These are phyloP conservation scores for Columba guinea DNA, from an alignment of 2,797 vertebrate species.

Conservation along the genomic window DNA sequence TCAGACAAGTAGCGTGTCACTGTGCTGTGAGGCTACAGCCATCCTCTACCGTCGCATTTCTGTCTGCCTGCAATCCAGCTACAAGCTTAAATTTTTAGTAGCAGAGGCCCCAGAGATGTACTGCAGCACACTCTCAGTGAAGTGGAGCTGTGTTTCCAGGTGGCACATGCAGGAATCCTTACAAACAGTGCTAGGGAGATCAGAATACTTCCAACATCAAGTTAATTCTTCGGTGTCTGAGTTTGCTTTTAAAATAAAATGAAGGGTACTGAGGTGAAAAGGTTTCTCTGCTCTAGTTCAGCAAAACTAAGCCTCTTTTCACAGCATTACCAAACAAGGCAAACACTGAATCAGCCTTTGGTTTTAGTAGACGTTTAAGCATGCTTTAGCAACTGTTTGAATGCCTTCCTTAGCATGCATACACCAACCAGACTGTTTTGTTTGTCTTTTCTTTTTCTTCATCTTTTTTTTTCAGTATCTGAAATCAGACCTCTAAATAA, in stretches of 20 bases:
- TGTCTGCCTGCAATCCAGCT: not conserved
- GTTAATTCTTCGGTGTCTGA: not conserved
- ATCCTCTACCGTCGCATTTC: rapidly evolving
- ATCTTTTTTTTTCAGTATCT: not conserved
- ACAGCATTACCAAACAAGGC: slow-evolving; percentile 14
- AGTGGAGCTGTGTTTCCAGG: not conserved
- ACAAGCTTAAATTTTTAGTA: not conserved
- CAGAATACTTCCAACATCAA: not conserved
- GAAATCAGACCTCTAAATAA: not conserved
- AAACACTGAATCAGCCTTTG: not conserved
- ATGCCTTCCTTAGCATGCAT: not conserved
- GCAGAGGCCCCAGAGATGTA: not conserved
- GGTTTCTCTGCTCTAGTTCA: not conserved
- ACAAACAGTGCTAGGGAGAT: not conserved
- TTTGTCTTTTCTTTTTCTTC: not conserved
- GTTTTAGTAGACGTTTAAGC: not conserved
- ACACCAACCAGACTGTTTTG: not conserved
- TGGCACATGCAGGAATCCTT: rapidly evolving
- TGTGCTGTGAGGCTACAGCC: not conserved
- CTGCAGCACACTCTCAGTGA: rapidly evolving
- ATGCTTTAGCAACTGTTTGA: not conserved
- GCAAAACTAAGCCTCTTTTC: slow-evolving; percentile 15
- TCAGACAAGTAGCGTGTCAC: not conserved
- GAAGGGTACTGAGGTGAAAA: not conserved
- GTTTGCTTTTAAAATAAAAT: not conserved